These are phyloP conservation scores for Drosophila persimilis DNA, from an alignment of 1,140 invertebrate species.

Conservation along the genomic window DNA sequence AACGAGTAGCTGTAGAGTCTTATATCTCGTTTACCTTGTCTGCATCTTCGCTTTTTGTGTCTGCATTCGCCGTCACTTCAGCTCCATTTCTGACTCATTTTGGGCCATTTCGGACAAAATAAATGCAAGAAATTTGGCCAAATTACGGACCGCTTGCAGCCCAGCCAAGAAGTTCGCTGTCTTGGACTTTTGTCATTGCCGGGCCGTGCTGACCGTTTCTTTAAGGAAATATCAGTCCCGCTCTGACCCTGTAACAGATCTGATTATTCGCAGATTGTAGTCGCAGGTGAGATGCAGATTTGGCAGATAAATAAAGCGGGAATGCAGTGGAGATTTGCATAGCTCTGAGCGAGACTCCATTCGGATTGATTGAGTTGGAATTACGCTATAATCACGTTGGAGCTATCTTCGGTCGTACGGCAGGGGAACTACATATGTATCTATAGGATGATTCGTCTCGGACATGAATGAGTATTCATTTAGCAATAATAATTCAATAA, in stretches of 20 bases:
- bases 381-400: too few relatives aligned
- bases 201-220: slow-evolving; percentile 33
- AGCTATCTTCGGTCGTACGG: too few relatives aligned
- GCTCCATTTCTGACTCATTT: slow-evolving; percentile 60
- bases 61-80: slow-evolving; percentile 51
- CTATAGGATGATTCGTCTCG: too few relatives aligned
- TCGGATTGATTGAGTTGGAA: too few relatives aligned
- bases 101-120: slow-evolving; percentile 55
- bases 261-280: slow-evolving; percentile 39
- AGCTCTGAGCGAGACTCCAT: too few relatives aligned
- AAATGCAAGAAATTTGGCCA: slow-evolving; percentile 76
- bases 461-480: too few relatives aligned
- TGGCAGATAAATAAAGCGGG: slow-evolving; percentile 37
- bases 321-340: slow-evolving; percentile 9
- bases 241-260: slow-evolving; percentile 76
- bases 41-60: slow-evolving; percentile 36
- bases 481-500: too few relatives aligned
- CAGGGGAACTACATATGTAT: too few relatives aligned
- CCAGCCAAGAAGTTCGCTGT: slow-evolving; percentile 66
- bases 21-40: slow-evolving; percentile 65
- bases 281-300: slow-evolving; percentile 56
- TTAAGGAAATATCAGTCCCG: slow-evolving; percentile 68
- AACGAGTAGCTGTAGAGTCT: slow-evolving; percentile 26
- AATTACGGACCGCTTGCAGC: slow-evolving; percentile 44
- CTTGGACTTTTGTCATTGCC: slow-evolving; percentile 71